Percentiles rank a stretch among this genome's conserved stretches.
Conservation (phyloP, 1,140 invertebrate species). For the Drosophila lowei region DNA sequence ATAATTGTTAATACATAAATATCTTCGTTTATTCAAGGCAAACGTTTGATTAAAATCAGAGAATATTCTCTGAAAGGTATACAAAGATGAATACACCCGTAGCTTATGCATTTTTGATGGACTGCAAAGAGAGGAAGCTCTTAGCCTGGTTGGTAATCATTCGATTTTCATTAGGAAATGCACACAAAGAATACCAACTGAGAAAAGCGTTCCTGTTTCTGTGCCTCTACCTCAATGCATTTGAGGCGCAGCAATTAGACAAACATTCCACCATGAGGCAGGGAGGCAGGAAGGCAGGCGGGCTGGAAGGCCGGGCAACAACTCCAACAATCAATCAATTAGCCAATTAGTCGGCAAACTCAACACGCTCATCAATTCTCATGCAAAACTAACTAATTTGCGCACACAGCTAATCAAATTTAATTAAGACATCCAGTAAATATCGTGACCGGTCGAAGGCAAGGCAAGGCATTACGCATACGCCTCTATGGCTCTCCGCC, state of each 20-base stretch:
- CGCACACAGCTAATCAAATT: constrained; percentile 79
- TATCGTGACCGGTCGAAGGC: constrained; percentile 35
- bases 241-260: constrained; percentile 61
- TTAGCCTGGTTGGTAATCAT: constrained; percentile 9
- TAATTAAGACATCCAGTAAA: constrained; percentile 75
- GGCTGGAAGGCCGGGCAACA: constrained; percentile 17
- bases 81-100: constrained; percentile 5
- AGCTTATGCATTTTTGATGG: constrained; percentile 59
- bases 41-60: too few relatives aligned
- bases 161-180: constrained; percentile 44
- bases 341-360: constrained; percentile 70
- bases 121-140: constrained; percentile 8
- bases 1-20: too few relatives aligned
- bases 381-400: constrained; percentile 74
- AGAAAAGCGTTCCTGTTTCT: neutral
- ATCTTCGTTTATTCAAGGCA: too few relatives aligned
- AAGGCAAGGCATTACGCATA: constrained; percentile 38
- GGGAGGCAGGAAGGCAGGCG: neutral
- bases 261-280: constrained; percentile 33
- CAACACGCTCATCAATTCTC: constrained; percentile 67
- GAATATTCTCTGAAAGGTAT: too few relatives aligned
- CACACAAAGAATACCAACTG: constrained; percentile 43
- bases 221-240: constrained; percentile 15
- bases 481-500: constrained; percentile 11
- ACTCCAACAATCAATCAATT: constrained; percentile 74